Base-by-base conservation (phyloP, 2,113 vertebrate genomes). In the Sebastes schlegelii region DNA sequence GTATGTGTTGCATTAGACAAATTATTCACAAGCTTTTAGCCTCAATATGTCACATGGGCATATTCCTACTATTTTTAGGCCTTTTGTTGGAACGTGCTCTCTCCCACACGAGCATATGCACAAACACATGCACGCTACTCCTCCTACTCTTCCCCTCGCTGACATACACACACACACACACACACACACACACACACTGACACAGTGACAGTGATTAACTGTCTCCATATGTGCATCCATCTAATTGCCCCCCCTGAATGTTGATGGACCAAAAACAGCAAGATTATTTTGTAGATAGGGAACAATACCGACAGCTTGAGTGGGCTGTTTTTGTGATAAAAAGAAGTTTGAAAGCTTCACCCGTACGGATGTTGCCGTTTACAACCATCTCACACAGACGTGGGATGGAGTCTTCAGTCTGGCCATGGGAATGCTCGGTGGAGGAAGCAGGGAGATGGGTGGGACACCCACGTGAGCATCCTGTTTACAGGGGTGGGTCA, bases 21-120 rank as follows among this genome's bases (percentile, higher is more conserved):
- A 94, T 94, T 92, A 94, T 94, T 94, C 93, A 94, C 92, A 89
- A 93, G 92, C 92, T 92, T 94, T 94, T 93, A 95, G 88, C 92
- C 93, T 93, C 91, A 93, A 92, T 93, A 90, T 90, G 92, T 91
- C 93, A 94, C 93, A 94, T 88, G 83, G 89, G 87, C 80, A 89
- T 73, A 89, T 80, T 91, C 78, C 67, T 86, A 89, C 92, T 94
- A 94, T 95, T 94, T 94, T 94, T 93, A 92, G 92, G 80, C 60
- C 87, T 87, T 90, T 93, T 93, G 90, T 93, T 91, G 86, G 73
- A 93, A 87, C 74, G 74, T 60, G 86, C 86, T 77, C 61, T 85
- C 84, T 86, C 84, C 88, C 79, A 89, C 84, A 80, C 86, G 68
- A 83, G 82, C 82, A 73, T 89, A 87, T 88, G 82, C 62, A 78